A percentile compares a stretch with the other conserved stretches of the same genome.
Evolutionary conservation across 2,797 vertebrate genomes (phyloP).

Genomic region (Hafferia zeledoni): DNA sequence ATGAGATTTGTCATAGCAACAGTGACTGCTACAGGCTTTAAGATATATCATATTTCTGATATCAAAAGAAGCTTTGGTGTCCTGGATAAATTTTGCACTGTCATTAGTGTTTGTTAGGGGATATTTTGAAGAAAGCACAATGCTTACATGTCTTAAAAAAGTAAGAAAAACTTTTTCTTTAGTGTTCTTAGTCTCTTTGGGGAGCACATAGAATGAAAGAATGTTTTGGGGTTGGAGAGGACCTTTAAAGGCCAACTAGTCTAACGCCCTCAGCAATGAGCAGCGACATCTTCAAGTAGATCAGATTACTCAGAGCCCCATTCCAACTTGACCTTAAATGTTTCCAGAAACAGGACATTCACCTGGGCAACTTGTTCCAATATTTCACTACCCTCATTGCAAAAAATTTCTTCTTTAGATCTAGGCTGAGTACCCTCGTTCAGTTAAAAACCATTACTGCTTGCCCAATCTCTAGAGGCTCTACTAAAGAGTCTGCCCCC

Average conservation of each 20-base stretch:
- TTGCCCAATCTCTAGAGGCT: not conserved
- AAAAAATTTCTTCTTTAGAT: not conserved
- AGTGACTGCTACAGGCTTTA: not conserved
- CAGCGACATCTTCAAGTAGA: not conserved
- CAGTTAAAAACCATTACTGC: not conserved
- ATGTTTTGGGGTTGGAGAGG: not conserved
- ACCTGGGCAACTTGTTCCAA: not conserved
- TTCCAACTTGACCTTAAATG: not conserved
- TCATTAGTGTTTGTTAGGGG: not conserved
- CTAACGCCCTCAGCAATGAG: not conserved
- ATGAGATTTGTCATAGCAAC: slow-evolving; percentile 5
- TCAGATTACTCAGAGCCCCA: not conserved
- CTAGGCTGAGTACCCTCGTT: not conserved
- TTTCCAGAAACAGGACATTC: not conserved
- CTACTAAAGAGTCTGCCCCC: not conserved
- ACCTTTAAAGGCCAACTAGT: not conserved
- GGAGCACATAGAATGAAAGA: not conserved
- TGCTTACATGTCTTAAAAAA: not conserved
- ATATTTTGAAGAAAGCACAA: not conserved
- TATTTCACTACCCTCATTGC: not conserved
- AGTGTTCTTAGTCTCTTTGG: not conserved
- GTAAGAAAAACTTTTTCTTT: not conserved
- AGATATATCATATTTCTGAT: not conserved
- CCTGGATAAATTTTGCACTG: not conserved
- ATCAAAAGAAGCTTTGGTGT: not conserved